phyloP scores from a whole-genome alignment of 2,888 invertebrate genomes.

The Zygothrica quintamaculata region DNA sequence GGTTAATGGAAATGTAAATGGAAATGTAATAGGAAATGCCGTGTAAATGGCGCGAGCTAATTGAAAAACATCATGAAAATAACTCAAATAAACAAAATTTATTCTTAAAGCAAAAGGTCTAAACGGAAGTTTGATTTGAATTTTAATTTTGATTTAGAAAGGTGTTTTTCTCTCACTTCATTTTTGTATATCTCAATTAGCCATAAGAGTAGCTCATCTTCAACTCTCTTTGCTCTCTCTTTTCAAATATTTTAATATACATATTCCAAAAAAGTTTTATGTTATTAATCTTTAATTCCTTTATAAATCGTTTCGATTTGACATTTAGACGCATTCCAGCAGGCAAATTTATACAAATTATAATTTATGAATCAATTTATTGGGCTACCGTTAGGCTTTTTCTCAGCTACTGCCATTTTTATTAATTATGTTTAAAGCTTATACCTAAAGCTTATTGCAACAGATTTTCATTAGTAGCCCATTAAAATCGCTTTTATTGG shows the following conservation, averaged over 20 bases:
- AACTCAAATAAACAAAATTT: conserved; percentile 28
- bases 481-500: conserved; percentile 18
- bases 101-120: background rate
- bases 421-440: too few species aligned
- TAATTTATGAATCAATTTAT: too few species aligned
- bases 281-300: too few species aligned
- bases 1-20: conserved; percentile 42
- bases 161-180: too few species aligned
- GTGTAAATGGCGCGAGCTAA: conserved; percentile 55
- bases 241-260: too few species aligned
- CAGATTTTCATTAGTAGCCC: conserved; percentile 15
- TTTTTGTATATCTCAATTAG: conserved; percentile 48
- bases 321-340: too few species aligned
- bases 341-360: too few species aligned
- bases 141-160: conserved; percentile 30
- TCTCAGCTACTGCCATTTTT: too few species aligned
- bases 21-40: conserved; percentile 47
- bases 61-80: conserved; percentile 49
- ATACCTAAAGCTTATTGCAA: conserved; percentile 4
- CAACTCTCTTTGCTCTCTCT: too few species aligned
- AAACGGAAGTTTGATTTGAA: conserved; percentile 33
- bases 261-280: too few species aligned
- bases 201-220: conserved; percentile 2
- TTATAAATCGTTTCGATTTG: too few species aligned
- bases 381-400: too few species aligned